Evolutionary conservation across 2,797 vertebrate genomes (phyloP).

Genomic region (Toxotes lorentzi): DNA sequence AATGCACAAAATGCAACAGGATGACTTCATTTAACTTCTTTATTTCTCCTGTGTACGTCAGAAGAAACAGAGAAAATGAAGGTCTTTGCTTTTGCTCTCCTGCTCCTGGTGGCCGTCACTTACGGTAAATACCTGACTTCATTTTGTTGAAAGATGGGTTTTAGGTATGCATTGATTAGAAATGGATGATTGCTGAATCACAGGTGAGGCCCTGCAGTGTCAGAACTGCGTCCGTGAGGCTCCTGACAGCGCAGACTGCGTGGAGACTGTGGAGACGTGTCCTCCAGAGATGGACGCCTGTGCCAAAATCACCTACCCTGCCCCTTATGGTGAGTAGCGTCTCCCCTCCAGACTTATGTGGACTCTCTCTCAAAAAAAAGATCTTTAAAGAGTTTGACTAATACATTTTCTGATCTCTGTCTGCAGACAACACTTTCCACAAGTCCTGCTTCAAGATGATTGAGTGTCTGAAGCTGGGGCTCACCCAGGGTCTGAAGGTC

Average conservation of each 20-base stretch:
- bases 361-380: too few relatives aligned
- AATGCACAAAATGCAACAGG: background rate
- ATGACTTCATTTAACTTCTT: background rate
- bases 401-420: background rate
- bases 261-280: constrained; percentile 29
- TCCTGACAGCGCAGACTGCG: constrained; percentile 9
- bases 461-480: constrained; percentile 34
- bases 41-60: constrained; percentile 8
- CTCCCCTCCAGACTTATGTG: too few relatives aligned
- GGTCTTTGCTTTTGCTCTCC: constrained; percentile 29
- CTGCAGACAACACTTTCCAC: constrained; percentile 34
- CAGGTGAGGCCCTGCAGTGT: constrained; percentile 41
- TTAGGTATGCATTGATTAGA: too few relatives aligned
- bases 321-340: constrained; percentile 24
- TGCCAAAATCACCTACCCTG: constrained; percentile 29
- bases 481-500: constrained; percentile 39
- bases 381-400: too few relatives aligned
- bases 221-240: constrained; percentile 23
- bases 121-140: constrained; percentile 8
- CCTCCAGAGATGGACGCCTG: constrained; percentile 28
- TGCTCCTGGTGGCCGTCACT: constrained; percentile 37
- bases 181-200: rapidly evolving
- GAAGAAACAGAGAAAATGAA: constrained; percentile 20
- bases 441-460: constrained; percentile 43
- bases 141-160: too few relatives aligned